A percentile compares a stretch with the other conserved stretches of the same genome.
Evolutionary conservation across 1,140 invertebrate genomes (phyloP).

Genomic region (Tetramorium alpestre): DNA sequence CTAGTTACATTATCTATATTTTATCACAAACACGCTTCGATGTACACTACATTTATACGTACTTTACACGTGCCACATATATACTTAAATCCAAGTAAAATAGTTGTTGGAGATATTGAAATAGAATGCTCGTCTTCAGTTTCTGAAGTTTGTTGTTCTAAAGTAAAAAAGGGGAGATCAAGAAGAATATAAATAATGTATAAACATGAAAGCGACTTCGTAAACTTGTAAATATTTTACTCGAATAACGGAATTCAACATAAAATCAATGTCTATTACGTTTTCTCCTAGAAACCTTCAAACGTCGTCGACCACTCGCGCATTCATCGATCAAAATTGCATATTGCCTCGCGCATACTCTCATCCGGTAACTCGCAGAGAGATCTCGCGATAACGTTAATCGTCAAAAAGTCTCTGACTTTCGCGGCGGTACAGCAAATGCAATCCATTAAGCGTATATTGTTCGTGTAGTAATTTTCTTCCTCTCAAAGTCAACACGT

Average conservation of each 20-base stretch:
- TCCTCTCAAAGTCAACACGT: not conserved
- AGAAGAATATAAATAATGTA: not conserved
- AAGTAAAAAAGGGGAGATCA: not conserved
- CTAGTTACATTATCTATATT: not conserved
- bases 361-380: not conserved
- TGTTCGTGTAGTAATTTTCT: constrained; percentile 55
- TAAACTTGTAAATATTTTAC: constrained; percentile 45
- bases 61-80: not conserved
- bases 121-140: not conserved
- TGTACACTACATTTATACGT: not conserved
- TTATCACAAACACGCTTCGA: not conserved
- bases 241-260: constrained; percentile 11
- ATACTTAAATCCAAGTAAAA: constrained; percentile 19
- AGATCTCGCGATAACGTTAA: constrained; percentile 56
- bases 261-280: constrained; percentile 41
- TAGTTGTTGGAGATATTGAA: not conserved
- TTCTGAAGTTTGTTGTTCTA: not conserved
- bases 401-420: constrained; percentile 26
- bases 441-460: constrained; percentile 63
- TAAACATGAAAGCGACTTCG: not conserved
- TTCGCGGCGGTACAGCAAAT: constrained; percentile 28
- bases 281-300: not conserved
- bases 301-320: not conserved
- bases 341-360: not conserved
- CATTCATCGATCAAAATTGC: constrained; percentile 55